Percentiles rank a stretch among this genome's conserved stretches.
Conservation (phyloP, 2,888 invertebrate species). For the Aricia artaxerxes region DNA sequence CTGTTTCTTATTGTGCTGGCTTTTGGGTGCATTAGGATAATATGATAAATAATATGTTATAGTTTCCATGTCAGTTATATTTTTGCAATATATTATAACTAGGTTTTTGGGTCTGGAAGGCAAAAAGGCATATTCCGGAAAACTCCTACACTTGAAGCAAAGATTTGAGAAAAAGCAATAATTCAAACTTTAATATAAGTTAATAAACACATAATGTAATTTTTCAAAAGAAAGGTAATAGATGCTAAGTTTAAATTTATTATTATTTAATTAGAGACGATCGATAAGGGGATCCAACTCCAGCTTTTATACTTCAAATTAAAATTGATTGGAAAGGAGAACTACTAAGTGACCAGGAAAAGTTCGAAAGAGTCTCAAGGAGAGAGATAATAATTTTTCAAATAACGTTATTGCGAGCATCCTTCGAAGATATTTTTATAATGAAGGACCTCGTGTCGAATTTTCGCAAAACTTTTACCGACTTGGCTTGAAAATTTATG, state of each 20-base stretch:
- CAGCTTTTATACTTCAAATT: slow-evolving; percentile 6
- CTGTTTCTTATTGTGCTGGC: neutral
- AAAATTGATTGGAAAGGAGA: slow-evolving; percentile 27
- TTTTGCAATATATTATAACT: neutral
- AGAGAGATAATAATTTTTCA: slow-evolving; percentile 53
- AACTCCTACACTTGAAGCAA: neutral
- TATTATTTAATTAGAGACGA: neutral
- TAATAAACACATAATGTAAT: neutral
- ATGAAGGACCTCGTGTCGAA: slow-evolving; percentile 50
- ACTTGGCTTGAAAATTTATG: slow-evolving; percentile 35
- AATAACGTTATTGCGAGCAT: slow-evolving; percentile 54
- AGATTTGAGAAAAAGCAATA: neutral
- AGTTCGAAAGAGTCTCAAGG: slow-evolving; percentile 29
- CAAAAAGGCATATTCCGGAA: neutral
- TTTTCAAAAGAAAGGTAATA: neutral
- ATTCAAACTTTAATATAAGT: neutral
- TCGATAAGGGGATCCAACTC: neutral
- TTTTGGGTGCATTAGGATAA: neutral
- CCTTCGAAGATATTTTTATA: slow-evolving; percentile 51
- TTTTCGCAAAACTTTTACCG: slow-evolving; percentile 44
- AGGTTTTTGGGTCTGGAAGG: neutral
- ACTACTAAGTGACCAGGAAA: slow-evolving; percentile 37
- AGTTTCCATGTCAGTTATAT: neutral
- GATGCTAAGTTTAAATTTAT: neutral
- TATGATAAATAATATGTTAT: neutral